Conservation (phyloP, 2,113 vertebrate genomes). For the Tetraodon nigroviridis region DNA sequence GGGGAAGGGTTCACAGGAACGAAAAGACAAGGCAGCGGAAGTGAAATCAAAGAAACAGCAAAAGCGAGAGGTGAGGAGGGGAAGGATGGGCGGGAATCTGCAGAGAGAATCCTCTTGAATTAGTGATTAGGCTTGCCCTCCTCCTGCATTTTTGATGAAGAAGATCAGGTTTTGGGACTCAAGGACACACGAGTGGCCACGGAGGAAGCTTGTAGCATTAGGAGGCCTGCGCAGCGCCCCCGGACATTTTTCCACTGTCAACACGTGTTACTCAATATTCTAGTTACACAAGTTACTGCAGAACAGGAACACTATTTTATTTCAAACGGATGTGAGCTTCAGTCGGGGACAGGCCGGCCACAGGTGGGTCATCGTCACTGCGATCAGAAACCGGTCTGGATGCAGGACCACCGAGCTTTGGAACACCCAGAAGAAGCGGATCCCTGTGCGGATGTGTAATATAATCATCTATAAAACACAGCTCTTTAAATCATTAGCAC, state of each 20-base stretch:
- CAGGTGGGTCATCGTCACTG: no score
- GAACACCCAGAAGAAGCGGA: not conserved
- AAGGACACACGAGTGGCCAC: slow-evolving; percentile 7
- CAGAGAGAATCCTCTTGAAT: slow-evolving; percentile 56
- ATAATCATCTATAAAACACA: not conserved
- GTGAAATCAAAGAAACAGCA: slow-evolving; percentile 14
- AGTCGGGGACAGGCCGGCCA: no score
- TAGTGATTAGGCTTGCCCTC: slow-evolving; percentile 51
- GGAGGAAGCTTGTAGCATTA: slow-evolving; percentile 8
- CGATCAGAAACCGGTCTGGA: no score
- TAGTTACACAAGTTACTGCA: slow-evolving; percentile 1
- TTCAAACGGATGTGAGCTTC: no score
- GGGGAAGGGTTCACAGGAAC: not conserved
- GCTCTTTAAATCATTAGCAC: not conserved
- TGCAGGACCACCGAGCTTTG: no score
- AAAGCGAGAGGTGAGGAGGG: slow-evolving; percentile 4
- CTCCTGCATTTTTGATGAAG: slow-evolving; percentile 52
- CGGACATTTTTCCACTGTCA: not conserved
- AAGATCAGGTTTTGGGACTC: slow-evolving; percentile 44
- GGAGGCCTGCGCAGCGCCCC: not conserved
- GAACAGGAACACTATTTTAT: no score
- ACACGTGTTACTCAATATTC: slow-evolving; percentile 1
- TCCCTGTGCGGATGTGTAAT: not conserved
- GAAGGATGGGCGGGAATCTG: slow-evolving; percentile 24
- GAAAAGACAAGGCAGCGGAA: not conserved